Conservation (phyloP, 1,140 invertebrate species). For the Watersipora subatra region DNA sequence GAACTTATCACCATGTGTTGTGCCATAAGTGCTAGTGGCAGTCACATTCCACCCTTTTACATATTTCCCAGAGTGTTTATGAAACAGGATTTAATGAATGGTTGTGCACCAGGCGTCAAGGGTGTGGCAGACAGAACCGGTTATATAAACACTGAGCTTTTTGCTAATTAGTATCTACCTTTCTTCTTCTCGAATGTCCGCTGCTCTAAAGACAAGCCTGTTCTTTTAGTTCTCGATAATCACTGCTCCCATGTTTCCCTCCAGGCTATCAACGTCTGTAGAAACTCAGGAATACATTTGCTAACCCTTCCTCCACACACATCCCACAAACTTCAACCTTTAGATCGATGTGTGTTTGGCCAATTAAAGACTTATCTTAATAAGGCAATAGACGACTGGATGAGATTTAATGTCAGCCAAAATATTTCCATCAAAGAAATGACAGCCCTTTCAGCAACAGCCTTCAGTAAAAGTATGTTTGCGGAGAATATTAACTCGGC, state of each 20-base stretch:
- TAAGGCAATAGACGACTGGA: slow-evolving; percentile 39
- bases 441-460: slow-evolving; percentile 19
- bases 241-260: slow-evolving; percentile 15
- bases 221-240: slow-evolving; percentile 18
- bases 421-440: slow-evolving; percentile 43
- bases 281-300: slow-evolving; percentile 12
- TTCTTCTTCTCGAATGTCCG: slow-evolving; percentile 33
- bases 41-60: slow-evolving; percentile 20
- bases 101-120: slow-evolving; percentile 11
- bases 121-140: slow-evolving; percentile 11
- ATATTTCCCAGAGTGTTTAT: slow-evolving; percentile 23
- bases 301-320: slow-evolving; percentile 20
- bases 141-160: slow-evolving; percentile 14
- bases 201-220: slow-evolving; percentile 16
- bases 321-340: slow-evolving; percentile 16
- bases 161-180: slow-evolving; percentile 32
- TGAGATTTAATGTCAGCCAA: slow-evolving; percentile 38
- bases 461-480: background rate
- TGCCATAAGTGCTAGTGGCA: slow-evolving; percentile 18
- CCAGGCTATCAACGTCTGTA: slow-evolving; percentile 8
- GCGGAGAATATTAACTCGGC: background rate
- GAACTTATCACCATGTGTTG: slow-evolving; percentile 19
- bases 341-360: slow-evolving; percentile 15
- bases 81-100: slow-evolving; percentile 33
- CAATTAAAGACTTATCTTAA: slow-evolving; percentile 14